Percentiles rank a stretch among this genome's conserved stretches.
Conservation (phyloP, 2,113 vertebrate species). For the Mola mola region DNA sequence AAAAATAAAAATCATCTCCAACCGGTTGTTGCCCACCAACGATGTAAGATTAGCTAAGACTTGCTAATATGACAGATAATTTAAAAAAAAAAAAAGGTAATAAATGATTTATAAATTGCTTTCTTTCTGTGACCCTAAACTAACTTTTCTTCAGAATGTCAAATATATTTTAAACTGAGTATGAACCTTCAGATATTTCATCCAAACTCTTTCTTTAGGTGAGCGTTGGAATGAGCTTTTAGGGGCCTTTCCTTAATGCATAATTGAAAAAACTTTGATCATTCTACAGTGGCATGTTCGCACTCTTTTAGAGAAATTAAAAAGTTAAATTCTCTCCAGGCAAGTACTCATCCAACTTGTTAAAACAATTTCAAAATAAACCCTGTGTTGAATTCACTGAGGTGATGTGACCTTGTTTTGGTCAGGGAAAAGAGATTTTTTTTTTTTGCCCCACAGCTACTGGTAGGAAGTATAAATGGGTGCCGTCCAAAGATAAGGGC, state of each 20-base stretch:
- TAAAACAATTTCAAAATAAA: not conserved
- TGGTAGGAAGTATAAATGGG: constrained; percentile 73
- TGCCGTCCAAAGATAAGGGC: constrained; percentile 77
- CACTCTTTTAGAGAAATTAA: no score
- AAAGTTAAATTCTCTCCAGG: not conserved
- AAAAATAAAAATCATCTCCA: constrained; percentile 40
- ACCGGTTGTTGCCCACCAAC: constrained; percentile 62
- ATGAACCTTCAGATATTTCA: not conserved
- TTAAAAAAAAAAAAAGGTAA: constrained; percentile 19
- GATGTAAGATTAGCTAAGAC: constrained; percentile 25
- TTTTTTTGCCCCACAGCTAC: constrained; percentile 35
- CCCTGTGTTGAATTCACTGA: not conserved
- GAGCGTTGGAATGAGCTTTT: no score
- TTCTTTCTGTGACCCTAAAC: constrained; percentile 11
- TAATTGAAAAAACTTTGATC: no score
- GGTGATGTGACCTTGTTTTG: constrained; percentile 51
- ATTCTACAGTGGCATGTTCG: no score
- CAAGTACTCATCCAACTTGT: not conserved
- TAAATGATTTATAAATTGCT: constrained; percentile 23
- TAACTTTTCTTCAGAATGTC: constrained; percentile 6
- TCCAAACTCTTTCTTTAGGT: not conserved
- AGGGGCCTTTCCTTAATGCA: no score
- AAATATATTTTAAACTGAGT: constrained; percentile 14
- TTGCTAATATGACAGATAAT: constrained; percentile 22
- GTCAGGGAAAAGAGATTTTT: constrained; percentile 33